phyloP scores from a whole-genome alignment of 2,888 invertebrate species.

The Protonemura montana region DNA sequence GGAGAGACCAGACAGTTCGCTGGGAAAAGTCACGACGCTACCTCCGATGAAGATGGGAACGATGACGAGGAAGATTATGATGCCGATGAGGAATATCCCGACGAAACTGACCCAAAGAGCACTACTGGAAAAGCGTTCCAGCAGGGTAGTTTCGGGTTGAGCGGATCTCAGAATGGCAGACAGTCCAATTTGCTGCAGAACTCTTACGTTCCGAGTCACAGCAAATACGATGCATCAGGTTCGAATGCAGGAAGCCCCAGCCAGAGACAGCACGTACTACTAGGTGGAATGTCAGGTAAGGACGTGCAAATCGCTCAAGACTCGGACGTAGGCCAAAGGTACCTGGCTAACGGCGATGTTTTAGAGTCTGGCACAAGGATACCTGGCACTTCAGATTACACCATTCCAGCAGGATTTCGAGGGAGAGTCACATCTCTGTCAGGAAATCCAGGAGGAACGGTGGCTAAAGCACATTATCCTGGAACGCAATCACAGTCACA shows the following conservation, averaged over 20 bases:
- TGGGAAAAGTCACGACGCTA: neutral
- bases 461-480: slow-evolving; percentile 60
- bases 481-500: slow-evolving; percentile 73
- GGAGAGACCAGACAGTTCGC: neutral
- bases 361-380: slow-evolving; percentile 72
- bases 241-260: slow-evolving; percentile 56
- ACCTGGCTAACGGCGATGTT: slow-evolving; percentile 59
- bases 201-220: neutral
- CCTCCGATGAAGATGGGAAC: slow-evolving; percentile 57
- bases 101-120: slow-evolving; percentile 51
- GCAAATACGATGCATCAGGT: neutral
- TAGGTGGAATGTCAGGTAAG: slow-evolving; percentile 67
- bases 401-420: slow-evolving; percentile 73
- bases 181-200: slow-evolving; percentile 17
- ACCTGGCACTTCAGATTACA: slow-evolving; percentile 72
- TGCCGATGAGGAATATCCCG: slow-evolving; percentile 65
- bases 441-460: slow-evolving; percentile 67
- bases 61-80: slow-evolving; percentile 67
- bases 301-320: slow-evolving; percentile 70
- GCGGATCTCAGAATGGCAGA: slow-evolving; percentile 2
- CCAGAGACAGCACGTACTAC: slow-evolving; percentile 70
- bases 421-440: slow-evolving; percentile 71
- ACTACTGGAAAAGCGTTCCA: slow-evolving; percentile 17
- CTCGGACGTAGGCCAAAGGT: slow-evolving; percentile 57
- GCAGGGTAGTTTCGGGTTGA: slow-evolving; percentile 15